These are phyloP conservation scores for Cyprinodon variegatus DNA, from an alignment of 2,113 vertebrate species.

Conservation along the genomic window DNA sequence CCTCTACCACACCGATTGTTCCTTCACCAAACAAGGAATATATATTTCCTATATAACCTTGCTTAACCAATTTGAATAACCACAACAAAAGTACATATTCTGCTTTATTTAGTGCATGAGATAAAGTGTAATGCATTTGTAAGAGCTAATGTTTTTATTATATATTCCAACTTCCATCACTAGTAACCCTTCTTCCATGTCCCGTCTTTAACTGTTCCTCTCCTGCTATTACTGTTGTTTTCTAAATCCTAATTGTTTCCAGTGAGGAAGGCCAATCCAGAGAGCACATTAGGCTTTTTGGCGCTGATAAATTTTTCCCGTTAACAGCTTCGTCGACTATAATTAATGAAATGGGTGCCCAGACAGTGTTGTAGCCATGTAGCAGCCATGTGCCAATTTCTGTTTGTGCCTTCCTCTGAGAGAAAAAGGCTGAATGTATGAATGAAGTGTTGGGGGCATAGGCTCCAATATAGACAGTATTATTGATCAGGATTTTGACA, in stretches of 20 bases:
- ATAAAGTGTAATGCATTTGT: conserved; percentile 72
- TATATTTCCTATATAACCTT: conserved; percentile 75
- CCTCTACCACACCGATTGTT: conserved; percentile 33
- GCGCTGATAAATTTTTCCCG: conserved; percentile 62
- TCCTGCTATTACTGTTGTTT: conserved; percentile 64
- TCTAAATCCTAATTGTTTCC: conserved; percentile 68
- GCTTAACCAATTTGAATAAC: conserved; percentile 73
- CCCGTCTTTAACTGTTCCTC: conserved; percentile 45
- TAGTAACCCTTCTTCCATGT: conserved; percentile 59
- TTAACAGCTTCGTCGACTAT: conserved; percentile 45
- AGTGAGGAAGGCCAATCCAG: conserved; percentile 70
- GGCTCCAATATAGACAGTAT: conserved; percentile 80
- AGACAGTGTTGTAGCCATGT: conserved; percentile 65
- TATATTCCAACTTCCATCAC: conserved; percentile 71
- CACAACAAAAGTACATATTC: conserved; percentile 66
- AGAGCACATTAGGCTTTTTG: conserved; percentile 65
- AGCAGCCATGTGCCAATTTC: conserved; percentile 56
- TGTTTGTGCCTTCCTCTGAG: conserved; percentile 60
- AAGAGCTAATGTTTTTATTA: conserved; percentile 64
- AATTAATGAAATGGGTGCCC: conserved; percentile 37
- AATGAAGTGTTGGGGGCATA: conserved; percentile 81
- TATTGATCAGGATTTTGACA: conserved; percentile 70
- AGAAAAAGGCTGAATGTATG: conserved; percentile 78
- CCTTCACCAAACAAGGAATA: conserved; percentile 59
- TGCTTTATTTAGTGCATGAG: conserved; percentile 79